phyloP scores from a whole-genome alignment of 2,113 vertebrate genomes.

The Nicator chloris region DNA sequence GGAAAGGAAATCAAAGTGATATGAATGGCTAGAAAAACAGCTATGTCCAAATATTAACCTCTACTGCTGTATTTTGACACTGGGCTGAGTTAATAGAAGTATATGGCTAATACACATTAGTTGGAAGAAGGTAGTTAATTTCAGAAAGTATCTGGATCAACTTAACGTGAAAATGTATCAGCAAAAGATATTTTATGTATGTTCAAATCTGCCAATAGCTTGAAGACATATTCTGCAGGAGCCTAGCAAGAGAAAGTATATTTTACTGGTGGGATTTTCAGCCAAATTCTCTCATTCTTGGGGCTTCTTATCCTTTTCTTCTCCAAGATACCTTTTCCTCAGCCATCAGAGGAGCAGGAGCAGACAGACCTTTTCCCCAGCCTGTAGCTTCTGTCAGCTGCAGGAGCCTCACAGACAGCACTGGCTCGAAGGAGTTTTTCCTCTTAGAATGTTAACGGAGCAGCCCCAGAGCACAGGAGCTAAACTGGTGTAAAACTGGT shows the following conservation, averaged over 20 bases:
- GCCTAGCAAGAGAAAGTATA: not conserved
- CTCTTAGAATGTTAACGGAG: not conserved
- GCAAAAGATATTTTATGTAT: not conserved
- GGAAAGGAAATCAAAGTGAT: conserved; percentile 44
- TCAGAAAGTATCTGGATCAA: not conserved
- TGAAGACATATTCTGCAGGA: not conserved
- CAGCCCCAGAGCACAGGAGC: not conserved
- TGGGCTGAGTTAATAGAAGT: not conserved
- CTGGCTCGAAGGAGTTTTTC: accelerated
- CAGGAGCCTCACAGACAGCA: not conserved
- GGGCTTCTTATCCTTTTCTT: not conserved
- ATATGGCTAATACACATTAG: accelerated
- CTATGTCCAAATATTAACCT: not conserved
- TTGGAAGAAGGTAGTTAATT: not conserved
- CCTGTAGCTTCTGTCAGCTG: not conserved
- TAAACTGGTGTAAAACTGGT: not conserved
- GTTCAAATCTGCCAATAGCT: not conserved
- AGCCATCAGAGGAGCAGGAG: not conserved
- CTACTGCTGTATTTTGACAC: not conserved
- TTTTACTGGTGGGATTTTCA: not conserved
- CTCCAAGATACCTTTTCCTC: not conserved
- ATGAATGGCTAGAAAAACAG: conserved; percentile 31
- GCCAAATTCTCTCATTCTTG: not conserved
- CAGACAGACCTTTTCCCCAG: not conserved
- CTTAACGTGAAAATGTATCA: not conserved